phyloP scores from a whole-genome alignment of 2,888 invertebrate species.

The Dicroscelio sp. region DNA sequence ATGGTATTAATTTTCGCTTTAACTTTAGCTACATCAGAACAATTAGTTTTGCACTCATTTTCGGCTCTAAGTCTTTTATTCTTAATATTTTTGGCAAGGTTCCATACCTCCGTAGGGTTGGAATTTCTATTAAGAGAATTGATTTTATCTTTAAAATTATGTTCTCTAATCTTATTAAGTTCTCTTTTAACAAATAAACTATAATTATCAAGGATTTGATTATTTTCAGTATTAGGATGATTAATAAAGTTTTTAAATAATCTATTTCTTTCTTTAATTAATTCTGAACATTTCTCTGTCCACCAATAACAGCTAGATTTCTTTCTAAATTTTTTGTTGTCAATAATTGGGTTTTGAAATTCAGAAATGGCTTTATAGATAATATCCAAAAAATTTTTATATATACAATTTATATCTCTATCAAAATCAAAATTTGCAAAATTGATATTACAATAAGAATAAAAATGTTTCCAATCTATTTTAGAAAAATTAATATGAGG shows the following conservation, averaged over 20 bases:
- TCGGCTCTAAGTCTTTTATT: neutral
- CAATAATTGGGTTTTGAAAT: neutral
- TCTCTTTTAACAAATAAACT: neutral
- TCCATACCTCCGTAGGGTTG: constrained; percentile 4
- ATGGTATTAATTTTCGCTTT: neutral
- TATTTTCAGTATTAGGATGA: neutral
- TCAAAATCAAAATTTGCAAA: neutral
- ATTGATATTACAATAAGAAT: neutral
- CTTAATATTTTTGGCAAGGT: too few relatives aligned
- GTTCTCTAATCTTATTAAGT: neutral
- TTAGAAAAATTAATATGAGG: neutral
- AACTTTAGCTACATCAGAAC: constrained; percentile 3
- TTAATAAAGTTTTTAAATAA: neutral
- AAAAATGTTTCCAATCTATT: neutral
- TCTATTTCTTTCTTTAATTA: neutral
- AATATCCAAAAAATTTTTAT: constrained; percentile 5
- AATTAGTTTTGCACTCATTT: constrained; percentile 20
- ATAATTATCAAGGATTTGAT: neutral
- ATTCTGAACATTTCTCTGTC: neutral
- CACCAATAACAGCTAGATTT: neutral
- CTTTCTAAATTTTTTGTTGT: neutral
- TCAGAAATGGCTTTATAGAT: neutral
- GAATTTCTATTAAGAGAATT: constrained; percentile 17
- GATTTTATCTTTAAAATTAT: neutral
- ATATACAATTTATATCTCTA: neutral